Conservation (phyloP, 2,113 vertebrate genomes). For the western clawed frog (Xenopus tropicalis) region UCB_Xtro_10.0 CM004449.2:5522501-5523000, state of each 20-base stretch:
- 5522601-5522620: constrained; percentile 49
- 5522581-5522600: constrained; percentile 92
- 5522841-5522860: too few relatives aligned
- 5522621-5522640: too few relatives aligned
- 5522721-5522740: constrained; percentile 97
- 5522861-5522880: constrained; percentile 70
- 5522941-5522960: too few relatives aligned
- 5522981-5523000: constrained; percentile 55
- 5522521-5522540: not conserved
- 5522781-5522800: constrained; percentile 7
- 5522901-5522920: constrained; percentile 84
- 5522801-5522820: constrained; percentile 72
- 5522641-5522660: too few relatives aligned
- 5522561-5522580: constrained; percentile 73
- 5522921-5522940: constrained; percentile 47
- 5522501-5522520: not conserved
- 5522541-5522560: constrained; percentile 68
- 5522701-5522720: too few relatives aligned
- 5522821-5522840: constrained; percentile 85
- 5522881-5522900: constrained; percentile 86
- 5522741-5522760: constrained; percentile 88
- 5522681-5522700: too few relatives aligned
- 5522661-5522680: too few relatives aligned
- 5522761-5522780: constrained; percentile 64
- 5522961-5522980: constrained; percentile 72